Conservation (phyloP, 2,113 vertebrate species). For the Sander lucioperca region DNA sequence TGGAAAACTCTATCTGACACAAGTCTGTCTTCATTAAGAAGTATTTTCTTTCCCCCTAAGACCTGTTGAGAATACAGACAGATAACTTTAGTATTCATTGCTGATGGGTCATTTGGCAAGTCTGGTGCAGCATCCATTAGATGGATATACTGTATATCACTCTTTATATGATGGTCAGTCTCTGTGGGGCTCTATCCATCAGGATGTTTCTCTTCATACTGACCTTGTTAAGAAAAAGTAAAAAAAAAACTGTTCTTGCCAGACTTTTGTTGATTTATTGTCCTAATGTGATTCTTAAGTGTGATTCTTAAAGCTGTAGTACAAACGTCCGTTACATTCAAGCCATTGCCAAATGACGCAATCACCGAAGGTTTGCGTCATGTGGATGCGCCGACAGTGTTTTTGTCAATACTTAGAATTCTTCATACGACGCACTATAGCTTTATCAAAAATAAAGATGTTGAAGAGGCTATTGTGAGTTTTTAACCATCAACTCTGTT, state of each 20-base stretch:
- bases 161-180: constrained; percentile 34
- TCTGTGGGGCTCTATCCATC: constrained; percentile 28
- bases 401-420: too few relatives aligned
- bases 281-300: background rate
- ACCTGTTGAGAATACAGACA: constrained; percentile 38
- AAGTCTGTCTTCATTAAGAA: constrained; percentile 36
- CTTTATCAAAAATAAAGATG: background rate
- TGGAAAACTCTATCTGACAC: constrained; percentile 21
- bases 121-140: constrained; percentile 43
- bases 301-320: too few relatives aligned
- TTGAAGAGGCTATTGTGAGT: background rate
- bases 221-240: background rate
- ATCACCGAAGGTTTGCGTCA: too few relatives aligned
- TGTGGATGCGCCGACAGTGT: too few relatives aligned
- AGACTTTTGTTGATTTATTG: background rate
- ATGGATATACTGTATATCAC: constrained; percentile 14
- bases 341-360: too few relatives aligned
- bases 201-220: constrained; percentile 17
- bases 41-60: constrained; percentile 15
- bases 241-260: background rate
- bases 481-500: background rate
- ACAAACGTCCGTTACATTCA: too few relatives aligned
- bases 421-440: too few relatives aligned
- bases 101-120: constrained; percentile 59
- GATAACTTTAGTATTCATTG: constrained; percentile 31